Conservation (phyloP, 2,797 vertebrate genomes). For the Eurystomus glaucurus region DNA sequence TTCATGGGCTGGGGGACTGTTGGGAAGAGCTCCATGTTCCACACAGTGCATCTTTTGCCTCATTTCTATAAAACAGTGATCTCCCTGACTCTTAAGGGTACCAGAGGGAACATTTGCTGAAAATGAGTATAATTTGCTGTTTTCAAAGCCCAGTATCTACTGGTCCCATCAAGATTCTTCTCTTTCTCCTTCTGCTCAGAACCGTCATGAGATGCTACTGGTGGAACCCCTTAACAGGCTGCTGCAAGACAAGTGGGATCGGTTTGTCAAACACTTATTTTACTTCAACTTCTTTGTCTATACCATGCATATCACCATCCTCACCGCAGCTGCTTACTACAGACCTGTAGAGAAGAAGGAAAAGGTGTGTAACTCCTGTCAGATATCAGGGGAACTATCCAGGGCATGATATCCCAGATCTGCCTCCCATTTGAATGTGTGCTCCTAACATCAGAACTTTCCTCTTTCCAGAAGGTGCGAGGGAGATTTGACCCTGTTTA, state of each 20-base stretch:
- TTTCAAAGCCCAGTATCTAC: not conserved
- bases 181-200: conserved; percentile 81
- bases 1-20: not conserved
- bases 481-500: not conserved
- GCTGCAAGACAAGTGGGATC: conserved; percentile 94
- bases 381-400: not conserved
- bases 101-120: not conserved
- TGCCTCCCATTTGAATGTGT: not conserved
- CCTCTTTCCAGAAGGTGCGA: not conserved
- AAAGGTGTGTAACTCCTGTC: not conserved
- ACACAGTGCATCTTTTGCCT: not conserved
- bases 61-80: not conserved
- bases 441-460: not conserved
- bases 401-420: not conserved
- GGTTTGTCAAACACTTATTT: conserved; percentile 90
- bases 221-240: conserved; percentile 92
- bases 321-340: conserved; percentile 90
- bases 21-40: not conserved
- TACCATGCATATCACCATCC: conserved; percentile 88
- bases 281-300: conserved; percentile 91
- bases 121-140: not conserved
- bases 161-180: not conserved
- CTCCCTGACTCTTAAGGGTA: not conserved
- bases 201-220: conserved; percentile 94
- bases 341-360: conserved; percentile 79